Percentiles rank a stretch among this genome's conserved stretches.
Evolutionary conservation across 2,888 invertebrate genomes (phyloP).

Genomic region (Mesorhabditis spiculigera): DNA sequence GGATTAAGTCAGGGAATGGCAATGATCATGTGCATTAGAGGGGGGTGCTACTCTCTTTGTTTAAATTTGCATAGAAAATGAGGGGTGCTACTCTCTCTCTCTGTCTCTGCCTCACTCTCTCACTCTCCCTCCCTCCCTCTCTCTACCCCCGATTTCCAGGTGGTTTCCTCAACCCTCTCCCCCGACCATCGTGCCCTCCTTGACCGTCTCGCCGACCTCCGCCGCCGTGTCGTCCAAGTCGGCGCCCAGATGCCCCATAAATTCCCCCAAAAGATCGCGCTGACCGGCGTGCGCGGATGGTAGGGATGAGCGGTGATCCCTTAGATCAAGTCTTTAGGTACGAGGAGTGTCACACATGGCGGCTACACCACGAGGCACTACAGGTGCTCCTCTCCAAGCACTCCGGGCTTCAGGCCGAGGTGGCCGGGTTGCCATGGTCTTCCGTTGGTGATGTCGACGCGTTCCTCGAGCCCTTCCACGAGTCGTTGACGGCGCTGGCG

Average conservation of each 20-base stretch:
- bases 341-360: neutral
- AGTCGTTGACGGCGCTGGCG: neutral
- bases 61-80: no score
- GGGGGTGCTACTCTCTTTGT: no score
- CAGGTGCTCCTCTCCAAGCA: neutral
- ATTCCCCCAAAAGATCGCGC: neutral
- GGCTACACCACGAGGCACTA: constrained; percentile 1
- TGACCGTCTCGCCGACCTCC: neutral
- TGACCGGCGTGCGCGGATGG: neutral
- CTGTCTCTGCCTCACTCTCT: no score
- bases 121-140: no score
- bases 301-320: neutral
- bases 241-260: neutral
- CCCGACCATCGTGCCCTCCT: neutral
- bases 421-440: neutral
- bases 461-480: constrained; percentile 8
- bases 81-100: no score
- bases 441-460: neutral
- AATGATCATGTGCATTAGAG: no score
- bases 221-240: neutral
- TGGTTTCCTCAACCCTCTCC: neutral
- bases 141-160: neutral
- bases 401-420: constrained; percentile 2
- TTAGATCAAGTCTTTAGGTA: neutral
- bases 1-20: no score